phyloP scores from a whole-genome alignment of 1,140 invertebrate species.

The Leguminivora glycinivorella region DNA sequence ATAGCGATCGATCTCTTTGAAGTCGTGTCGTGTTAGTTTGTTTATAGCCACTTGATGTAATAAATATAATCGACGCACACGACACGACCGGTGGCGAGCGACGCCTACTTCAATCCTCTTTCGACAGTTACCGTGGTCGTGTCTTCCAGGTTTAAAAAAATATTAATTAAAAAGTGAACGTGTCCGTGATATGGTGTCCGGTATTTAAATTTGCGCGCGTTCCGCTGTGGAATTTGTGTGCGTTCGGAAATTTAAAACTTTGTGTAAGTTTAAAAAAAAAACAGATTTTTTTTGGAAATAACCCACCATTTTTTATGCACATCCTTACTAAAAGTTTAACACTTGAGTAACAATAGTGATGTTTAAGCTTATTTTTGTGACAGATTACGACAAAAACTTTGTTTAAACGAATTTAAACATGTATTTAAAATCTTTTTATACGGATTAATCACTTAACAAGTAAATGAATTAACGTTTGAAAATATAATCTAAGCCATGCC shows the following conservation, averaged over 20 bases:
- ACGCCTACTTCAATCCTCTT: constrained; percentile 70
- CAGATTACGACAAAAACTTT: too few relatives aligned
- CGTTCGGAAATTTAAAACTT: constrained; percentile 50
- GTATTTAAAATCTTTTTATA: too few relatives aligned
- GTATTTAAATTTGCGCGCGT: constrained; percentile 52
- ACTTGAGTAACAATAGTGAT: too few relatives aligned
- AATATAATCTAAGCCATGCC: too few relatives aligned
- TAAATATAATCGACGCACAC: constrained; percentile 75
- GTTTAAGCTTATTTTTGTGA: too few relatives aligned
- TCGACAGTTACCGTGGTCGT: constrained; percentile 68
- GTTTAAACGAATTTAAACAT: too few relatives aligned
- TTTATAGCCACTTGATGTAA: constrained; percentile 73
- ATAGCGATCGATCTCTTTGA: constrained; percentile 75
- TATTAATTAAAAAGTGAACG: constrained; percentile 45
- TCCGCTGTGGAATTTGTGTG: constrained; percentile 34
- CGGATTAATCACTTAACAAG: too few relatives aligned
- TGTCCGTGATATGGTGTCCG: constrained; percentile 38
- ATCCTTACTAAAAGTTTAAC: too few relatives aligned
- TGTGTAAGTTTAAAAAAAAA: constrained; percentile 53
- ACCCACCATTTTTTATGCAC: too few relatives aligned
- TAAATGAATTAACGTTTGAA: too few relatives aligned
- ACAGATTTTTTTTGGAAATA: too few relatives aligned
- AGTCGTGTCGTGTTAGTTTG: constrained; percentile 60
- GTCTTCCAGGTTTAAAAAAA: constrained; percentile 53
- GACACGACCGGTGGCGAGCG: constrained; percentile 43